A percentile compares a stretch with the other conserved stretches of the same genome.
Evolutionary conservation across 2,113 vertebrate genomes (phyloP).

Genomic region (Lycaon pictus): DNA sequence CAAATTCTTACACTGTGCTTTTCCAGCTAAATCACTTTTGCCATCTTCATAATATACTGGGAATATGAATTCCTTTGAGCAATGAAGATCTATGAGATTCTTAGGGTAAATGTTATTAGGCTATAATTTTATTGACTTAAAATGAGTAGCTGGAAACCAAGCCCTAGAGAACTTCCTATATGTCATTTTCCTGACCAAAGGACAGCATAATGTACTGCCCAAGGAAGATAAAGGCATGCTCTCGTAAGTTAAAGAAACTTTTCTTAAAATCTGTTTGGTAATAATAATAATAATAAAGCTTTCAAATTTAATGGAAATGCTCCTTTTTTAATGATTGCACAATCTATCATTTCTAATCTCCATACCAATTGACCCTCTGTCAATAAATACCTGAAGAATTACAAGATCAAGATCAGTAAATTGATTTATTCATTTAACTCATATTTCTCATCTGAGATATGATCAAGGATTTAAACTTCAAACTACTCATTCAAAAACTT

Average conservation of each 20-base stretch:
- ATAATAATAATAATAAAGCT: background rate
- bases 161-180: background rate
- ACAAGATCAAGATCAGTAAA: background rate
- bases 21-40: slow-evolving; percentile 30
- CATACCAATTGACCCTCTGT: background rate
- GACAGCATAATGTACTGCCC: background rate
- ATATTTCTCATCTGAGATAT: background rate
- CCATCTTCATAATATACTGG: background rate
- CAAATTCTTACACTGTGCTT: slow-evolving; percentile 43
- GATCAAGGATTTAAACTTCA: slow-evolving; percentile 1
- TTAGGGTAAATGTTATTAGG: slow-evolving; percentile 17
- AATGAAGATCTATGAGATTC: slow-evolving; percentile 42
- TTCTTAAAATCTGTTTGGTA: background rate
- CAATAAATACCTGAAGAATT: background rate
- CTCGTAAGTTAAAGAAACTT: background rate
- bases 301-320: background rate
- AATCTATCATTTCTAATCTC: background rate
- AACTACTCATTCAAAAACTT: background rate
- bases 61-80: slow-evolving; percentile 35
- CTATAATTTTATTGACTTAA: slow-evolving; percentile 60
- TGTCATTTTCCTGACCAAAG: slow-evolving; percentile 52
- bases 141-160: slow-evolving; percentile 25
- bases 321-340: background rate
- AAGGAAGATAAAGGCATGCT: background rate
- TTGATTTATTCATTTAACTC: background rate